Conservation (phyloP, 2,888 invertebrate genomes). For the Steinernema carpocapsae region DNA sequence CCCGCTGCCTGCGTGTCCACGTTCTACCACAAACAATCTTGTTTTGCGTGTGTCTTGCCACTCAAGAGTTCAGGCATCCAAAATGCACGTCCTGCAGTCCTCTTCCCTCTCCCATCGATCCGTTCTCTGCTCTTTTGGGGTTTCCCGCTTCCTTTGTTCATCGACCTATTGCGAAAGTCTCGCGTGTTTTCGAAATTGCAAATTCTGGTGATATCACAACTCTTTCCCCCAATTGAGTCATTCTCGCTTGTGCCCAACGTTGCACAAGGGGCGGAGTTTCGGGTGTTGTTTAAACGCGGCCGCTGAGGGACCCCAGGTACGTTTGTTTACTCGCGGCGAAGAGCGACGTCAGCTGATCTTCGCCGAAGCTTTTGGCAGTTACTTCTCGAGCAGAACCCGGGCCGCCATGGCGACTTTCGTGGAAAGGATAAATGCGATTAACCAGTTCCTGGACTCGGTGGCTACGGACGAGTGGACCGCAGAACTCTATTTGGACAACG, state of each 20-base stretch:
- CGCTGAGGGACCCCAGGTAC: background rate
- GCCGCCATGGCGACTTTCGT: slow-evolving; percentile 30
- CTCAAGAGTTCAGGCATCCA: too few species aligned
- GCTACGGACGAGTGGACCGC: slow-evolving; percentile 21
- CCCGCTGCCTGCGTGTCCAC: too few species aligned
- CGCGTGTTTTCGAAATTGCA: too few species aligned
- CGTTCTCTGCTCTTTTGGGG: too few species aligned
- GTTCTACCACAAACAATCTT: too few species aligned
- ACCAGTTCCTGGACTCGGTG: background rate
- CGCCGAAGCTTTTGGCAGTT: background rate
- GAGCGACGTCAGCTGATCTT: slow-evolving; percentile 27
- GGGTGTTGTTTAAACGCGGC: background rate
- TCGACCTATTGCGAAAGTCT: too few species aligned
- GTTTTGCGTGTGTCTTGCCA: too few species aligned
- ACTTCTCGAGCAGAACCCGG: background rate
- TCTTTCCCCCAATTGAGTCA: too few species aligned
- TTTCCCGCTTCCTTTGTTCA: too few species aligned
- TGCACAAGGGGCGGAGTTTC: slow-evolving; percentile 27
- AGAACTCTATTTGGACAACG: slow-evolving; percentile 8
- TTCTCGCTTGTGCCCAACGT: background rate
- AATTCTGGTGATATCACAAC: too few species aligned
- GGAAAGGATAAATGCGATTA: slow-evolving; percentile 10
- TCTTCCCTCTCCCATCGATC: too few species aligned
- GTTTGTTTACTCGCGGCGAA: background rate
- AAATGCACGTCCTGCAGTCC: too few species aligned